Percentiles rank a stretch among this genome's conserved stretches.
phyloP scores from a whole-genome alignment of 1,140 invertebrate species.

The Battus philenor region DNA sequence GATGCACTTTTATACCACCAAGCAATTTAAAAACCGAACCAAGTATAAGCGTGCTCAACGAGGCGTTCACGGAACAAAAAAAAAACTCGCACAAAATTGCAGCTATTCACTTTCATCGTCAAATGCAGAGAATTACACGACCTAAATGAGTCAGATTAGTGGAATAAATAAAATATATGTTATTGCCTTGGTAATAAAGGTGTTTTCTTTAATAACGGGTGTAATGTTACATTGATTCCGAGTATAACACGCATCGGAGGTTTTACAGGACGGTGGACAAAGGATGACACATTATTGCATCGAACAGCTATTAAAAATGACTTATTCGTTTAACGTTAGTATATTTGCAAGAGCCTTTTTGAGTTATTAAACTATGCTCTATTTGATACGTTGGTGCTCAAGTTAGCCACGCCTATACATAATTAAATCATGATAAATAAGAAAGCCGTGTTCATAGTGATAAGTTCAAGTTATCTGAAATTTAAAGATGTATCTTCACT shows the following conservation, averaged over 20 bases:
- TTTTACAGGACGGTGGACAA: slow-evolving; percentile 30
- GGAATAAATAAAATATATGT: neutral
- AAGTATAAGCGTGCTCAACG: too few relatives aligned
- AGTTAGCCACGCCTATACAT: too few relatives aligned
- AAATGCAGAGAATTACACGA: neutral
- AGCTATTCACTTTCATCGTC: slow-evolving; percentile 1
- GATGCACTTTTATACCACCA: too few relatives aligned
- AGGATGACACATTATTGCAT: slow-evolving; percentile 24
- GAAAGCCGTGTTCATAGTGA: too few relatives aligned
- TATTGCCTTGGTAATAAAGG: slow-evolving; percentile 6
- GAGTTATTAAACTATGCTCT: too few relatives aligned
- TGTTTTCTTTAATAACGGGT: neutral
- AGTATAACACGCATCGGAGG: slow-evolving; percentile 23
- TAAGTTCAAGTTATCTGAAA: too few relatives aligned
- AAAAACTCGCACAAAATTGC: neutral
- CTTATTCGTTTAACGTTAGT: neutral
- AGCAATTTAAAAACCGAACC: too few relatives aligned
- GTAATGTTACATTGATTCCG: slow-evolving; percentile 7
- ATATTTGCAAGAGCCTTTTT: too few relatives aligned
- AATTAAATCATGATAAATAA: too few relatives aligned
- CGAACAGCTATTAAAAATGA: neutral
- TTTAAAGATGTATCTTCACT: too few relatives aligned
- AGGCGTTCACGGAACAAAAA: slow-evolving; percentile 1
- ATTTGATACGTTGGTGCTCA: too few relatives aligned
- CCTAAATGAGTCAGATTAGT: slow-evolving; percentile 4